Evolutionary conservation across 2,113 vertebrate species (phyloP), one percentile per base, ranked within the genome.

Genomic region (Zosterops japonicus): DNA sequence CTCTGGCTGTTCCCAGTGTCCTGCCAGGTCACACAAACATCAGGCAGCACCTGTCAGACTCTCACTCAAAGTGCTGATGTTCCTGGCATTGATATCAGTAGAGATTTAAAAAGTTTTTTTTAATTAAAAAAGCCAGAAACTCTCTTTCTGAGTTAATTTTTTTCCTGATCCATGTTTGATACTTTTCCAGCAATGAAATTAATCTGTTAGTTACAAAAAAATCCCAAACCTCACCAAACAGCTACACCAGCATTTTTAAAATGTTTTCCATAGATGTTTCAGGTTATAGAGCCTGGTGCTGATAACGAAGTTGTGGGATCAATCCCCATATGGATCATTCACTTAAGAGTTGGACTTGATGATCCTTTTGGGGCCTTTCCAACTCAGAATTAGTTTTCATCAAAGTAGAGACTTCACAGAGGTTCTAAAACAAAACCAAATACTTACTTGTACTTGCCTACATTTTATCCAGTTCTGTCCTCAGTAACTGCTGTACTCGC

Each of bases 381-480:
- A 33, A 28, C 28, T 39, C 33, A 53, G 28, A 53, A 24, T 60
- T 39, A 39, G 36, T 39, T 39, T 39, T 39, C 77, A 20, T 72
- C 10, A 15, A 79, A 82, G 42, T 36, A 3, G 0, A 5, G 8
- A 13, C 39, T 90, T 96, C 78, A 63, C 11, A 64, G 44, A 79
- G 49, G 44, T 76, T 94, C 24, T 79, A 19, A 79, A 87, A 52
- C 29, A 0, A 70, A 70, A 56, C 29, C 12, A 33, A 41, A 5
- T 46, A 31, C 20, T 69, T 65, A 12, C 24, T 91, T 78, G 29
- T 61, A 57, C 83, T 88, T 87, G 55, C 27, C 29, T 94, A 12
- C 36, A 14, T 82, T 76, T 21, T 90, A 24, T 31, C 64, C 88
- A 47, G 65, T 92, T 95, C 13, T 96, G 70, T 83, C 78, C 85